These are phyloP conservation scores for Heteromurus nitidus DNA, from an alignment of 2,888 invertebrate species.

Conservation along the genomic window DNA sequence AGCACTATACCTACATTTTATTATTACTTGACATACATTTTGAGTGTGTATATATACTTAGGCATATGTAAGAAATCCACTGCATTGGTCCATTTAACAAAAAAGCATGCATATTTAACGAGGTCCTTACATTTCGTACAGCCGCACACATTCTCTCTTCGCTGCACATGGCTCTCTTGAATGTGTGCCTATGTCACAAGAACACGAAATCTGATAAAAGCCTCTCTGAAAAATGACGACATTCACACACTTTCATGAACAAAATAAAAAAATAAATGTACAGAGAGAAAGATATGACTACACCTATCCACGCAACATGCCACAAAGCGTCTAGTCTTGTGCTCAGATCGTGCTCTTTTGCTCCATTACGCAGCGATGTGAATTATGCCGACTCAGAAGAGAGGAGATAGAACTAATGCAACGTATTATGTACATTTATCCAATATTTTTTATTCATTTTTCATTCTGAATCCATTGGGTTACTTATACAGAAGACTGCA, in stretches of 20 bases:
- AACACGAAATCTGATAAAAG: conserved; percentile 17
- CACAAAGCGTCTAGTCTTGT: not conserved
- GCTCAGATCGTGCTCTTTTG: conserved; percentile 28
- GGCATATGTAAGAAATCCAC: not conserved
- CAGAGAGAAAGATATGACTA: conserved; percentile 2
- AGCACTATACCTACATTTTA: not conserved
- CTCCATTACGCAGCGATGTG: conserved; percentile 16
- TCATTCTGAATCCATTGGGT: not conserved
- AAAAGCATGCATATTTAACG: not conserved
- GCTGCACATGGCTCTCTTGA: not conserved
- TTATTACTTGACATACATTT: not conserved
- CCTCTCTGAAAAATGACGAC: conserved; percentile 31
- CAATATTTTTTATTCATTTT: not conserved
- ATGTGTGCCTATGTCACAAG: conserved; percentile 16
- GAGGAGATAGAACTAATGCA: not conserved
- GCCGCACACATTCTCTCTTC: not conserved
- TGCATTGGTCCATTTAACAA: not conserved
- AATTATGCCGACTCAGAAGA: not conserved
- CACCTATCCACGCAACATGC: conserved; percentile 7
- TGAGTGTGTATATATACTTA: not conserved
- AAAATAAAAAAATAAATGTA: conserved; percentile 21
- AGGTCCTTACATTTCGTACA: not conserved
- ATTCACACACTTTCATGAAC: conserved; percentile 35
- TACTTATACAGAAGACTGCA: not conserved
- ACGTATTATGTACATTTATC: not conserved